These are phyloP conservation scores for Bombus soroeensis DNA, from an alignment of 1,140 invertebrate genomes.

Conservation along the genomic window DNA sequence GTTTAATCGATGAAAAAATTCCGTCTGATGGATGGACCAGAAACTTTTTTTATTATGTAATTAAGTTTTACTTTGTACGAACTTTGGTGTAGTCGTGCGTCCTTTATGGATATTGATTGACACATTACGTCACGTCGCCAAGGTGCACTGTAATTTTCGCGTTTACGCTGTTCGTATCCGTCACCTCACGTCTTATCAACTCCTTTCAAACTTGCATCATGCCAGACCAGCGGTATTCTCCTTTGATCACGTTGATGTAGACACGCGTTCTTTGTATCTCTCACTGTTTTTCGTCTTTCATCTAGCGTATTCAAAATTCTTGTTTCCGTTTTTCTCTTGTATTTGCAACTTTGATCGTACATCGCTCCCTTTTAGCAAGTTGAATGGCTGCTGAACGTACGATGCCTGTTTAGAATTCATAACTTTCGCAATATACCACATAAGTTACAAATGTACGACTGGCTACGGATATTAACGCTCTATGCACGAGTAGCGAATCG, in stretches of 20 bases:
- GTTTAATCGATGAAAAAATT: not conserved
- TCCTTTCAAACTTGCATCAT: slow-evolving; percentile 16
- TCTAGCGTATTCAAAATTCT: not conserved
- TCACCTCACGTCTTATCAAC: not conserved
- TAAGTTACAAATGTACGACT: not conserved
- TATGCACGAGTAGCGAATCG: not conserved
- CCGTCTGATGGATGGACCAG: not conserved
- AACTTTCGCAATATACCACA: too few relatives aligned
- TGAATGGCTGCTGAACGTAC: not conserved
- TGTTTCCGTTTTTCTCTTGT: not conserved
- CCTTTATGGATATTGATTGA: slow-evolving; percentile 3
- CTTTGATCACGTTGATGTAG: slow-evolving; percentile 13
- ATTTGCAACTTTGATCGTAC: not conserved
- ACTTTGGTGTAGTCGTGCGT: not conserved
- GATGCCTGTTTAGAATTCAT: too few relatives aligned
- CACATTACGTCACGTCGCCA: not conserved
- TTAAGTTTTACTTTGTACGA: not conserved
- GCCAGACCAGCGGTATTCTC: not conserved
- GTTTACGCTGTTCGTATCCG: not conserved
- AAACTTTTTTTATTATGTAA: not conserved
- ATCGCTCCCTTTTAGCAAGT: not conserved
- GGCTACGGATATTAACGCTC: not conserved
- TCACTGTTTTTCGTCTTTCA: not conserved
- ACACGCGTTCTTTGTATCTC: not conserved
- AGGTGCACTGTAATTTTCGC: not conserved